Evolutionary conservation across 2,888 invertebrate species (phyloP), one percentile per base, ranked within the genome.

Genomic region (Phorcus lineatus): DNA sequence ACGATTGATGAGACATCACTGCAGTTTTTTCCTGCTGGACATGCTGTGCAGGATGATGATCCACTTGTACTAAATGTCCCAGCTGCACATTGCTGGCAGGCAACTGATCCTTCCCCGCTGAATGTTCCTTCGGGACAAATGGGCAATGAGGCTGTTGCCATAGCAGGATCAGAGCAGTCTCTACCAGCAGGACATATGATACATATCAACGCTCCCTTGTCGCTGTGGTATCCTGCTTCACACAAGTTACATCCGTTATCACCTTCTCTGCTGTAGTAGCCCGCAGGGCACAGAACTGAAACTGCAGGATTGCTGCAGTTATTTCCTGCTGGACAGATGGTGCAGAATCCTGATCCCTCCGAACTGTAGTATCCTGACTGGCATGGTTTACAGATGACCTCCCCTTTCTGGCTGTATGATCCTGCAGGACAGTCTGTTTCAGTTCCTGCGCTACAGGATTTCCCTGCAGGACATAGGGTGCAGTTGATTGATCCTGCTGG

Each of bases 71-170:
- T 87, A 81, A 88, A 91, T 4, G 81, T 79, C 0, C 91, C 91
- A 55, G 82, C 24, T 2, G 77, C 55, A 83, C 89, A 89, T 17
- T 67, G 82, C 53, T 80, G 82, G 83, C 91, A 91, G 7, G 62
- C 75, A 57, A 80, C 76, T 40, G 88, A 86, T 11, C 90, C 91
- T 70, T 80, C 83, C 13, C 80, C 74, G 77, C 91, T 91, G 82
- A 81, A 90, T 9, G 82, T 89, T 22, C 91, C 91, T 1, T 86
- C 85, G 22, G 81, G 54, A 82, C 91, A 91, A 66, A 84, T 81
- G 7, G 80, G 80, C 7, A 88, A 87, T 7, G 80, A 55, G 0
- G 80, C 77, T 31, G 76, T 57, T 52, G 84, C 55, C 11, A 81
- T 53, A 52, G 87, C 79, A 74, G 83, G 80, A 74, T 86, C 77